Percentiles rank a stretch among this genome's conserved stretches.
These are phyloP conservation scores for cattle (Bos taurus) DNA, from an alignment of 2,113 vertebrate genomes.

Conservation along the genomic window ARS-UCD2.0 NC_037339.1:78670501-78671000, in stretches of 20 bases:
- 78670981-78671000: not conserved
- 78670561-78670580: conserved; percentile 93
- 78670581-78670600: conserved; percentile 91
- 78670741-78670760: conserved; percentile 31
- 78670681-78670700: conserved; percentile 46
- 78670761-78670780: not conserved
- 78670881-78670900: conserved; percentile 43
- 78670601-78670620: conserved; percentile 83
- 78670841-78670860: not conserved
- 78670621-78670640: conserved; percentile 66
- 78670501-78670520: conserved; percentile 81
- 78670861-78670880: conserved; percentile 14
- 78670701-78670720: conserved; percentile 38
- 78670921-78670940: not conserved
- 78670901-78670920: conserved; percentile 28
- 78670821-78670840: not conserved
- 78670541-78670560: conserved; percentile 80
- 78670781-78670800: not conserved
- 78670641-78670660: conserved; percentile 67
- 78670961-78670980: not conserved
- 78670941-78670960: conserved; percentile 4
- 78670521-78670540: conserved; percentile 75
- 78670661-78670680: conserved; percentile 68
- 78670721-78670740: conserved; percentile 19
- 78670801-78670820: not conserved